Evolutionary conservation across 2,888 invertebrate species (phyloP).

Genomic region (Microchrysa polita): DNA sequence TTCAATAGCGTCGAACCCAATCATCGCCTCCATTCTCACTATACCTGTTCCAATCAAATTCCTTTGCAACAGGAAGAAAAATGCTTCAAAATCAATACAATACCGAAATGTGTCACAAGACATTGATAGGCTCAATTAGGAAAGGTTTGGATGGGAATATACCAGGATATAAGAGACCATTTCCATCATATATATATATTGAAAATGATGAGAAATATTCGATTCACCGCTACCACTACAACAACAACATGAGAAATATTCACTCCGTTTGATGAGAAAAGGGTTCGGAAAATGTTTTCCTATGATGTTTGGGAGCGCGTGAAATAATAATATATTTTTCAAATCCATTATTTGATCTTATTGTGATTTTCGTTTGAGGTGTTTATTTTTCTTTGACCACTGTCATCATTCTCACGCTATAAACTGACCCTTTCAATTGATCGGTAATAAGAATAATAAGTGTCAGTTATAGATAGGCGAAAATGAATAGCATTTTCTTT

Average conservation of each 20-base stretch:
- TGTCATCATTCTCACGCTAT: constrained; percentile 2
- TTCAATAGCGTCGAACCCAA: too few species aligned
- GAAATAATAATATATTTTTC: background rate
- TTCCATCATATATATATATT: background rate
- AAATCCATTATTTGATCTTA: background rate
- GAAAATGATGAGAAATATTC: too few species aligned
- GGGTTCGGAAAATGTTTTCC: background rate
- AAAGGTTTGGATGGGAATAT: constrained; percentile 26
- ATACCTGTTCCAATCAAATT: background rate
- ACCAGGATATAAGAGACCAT: background rate
- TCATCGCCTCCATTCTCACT: background rate
- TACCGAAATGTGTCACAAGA: background rate
- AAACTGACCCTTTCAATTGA: too few species aligned
- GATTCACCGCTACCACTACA: background rate
- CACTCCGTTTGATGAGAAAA: background rate
- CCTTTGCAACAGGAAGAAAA: background rate
- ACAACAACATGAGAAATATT: too few species aligned
- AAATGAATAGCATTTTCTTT: too few species aligned
- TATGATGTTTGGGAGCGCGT: background rate
- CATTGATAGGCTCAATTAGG: constrained; percentile 11
- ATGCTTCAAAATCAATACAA: background rate
- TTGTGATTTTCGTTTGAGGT: background rate
- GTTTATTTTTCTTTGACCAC: constrained; percentile 5
- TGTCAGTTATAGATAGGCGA: too few species aligned
- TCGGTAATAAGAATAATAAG: too few species aligned